phyloP scores from a whole-genome alignment of 2,888 invertebrate species.

The Noctua pronuba region DNA sequence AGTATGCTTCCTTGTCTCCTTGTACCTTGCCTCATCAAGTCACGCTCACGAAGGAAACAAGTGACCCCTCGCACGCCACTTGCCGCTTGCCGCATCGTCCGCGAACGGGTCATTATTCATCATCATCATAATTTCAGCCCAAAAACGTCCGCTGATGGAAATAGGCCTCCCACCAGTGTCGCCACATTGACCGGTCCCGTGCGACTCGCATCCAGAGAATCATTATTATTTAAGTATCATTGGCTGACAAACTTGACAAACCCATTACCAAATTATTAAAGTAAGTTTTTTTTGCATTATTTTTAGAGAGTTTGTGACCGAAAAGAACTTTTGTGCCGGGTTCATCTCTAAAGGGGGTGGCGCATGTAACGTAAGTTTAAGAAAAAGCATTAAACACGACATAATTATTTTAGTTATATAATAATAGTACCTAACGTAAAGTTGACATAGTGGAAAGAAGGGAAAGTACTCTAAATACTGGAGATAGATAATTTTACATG shows the following conservation, averaged over 20 bases:
- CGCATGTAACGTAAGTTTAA: constrained; percentile 81
- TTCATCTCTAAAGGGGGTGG: constrained; percentile 82
- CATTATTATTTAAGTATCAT: background rate
- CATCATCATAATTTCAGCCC: no score
- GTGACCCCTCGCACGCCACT: background rate
- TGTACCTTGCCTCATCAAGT: background rate
- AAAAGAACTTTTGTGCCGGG: constrained; percentile 82
- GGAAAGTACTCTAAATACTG: no score
- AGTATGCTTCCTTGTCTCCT: background rate
- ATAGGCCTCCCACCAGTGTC: no score
- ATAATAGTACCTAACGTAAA: no score
- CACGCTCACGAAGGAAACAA: background rate
- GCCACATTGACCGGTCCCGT: no score
- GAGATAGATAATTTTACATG: no score
- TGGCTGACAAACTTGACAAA: background rate
- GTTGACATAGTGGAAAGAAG: no score
- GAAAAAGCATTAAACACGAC: background rate
- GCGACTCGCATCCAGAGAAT: no score
- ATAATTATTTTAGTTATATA: background rate
- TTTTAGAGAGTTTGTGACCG: constrained; percentile 78
- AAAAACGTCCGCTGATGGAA: no score
- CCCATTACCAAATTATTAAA: background rate
- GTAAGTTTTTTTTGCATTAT: background rate
- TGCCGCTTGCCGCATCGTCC: background rate
- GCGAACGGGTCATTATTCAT: background rate